Conservation (phyloP, 1,140 invertebrate genomes). For the Plectus sambesii region DNA sequence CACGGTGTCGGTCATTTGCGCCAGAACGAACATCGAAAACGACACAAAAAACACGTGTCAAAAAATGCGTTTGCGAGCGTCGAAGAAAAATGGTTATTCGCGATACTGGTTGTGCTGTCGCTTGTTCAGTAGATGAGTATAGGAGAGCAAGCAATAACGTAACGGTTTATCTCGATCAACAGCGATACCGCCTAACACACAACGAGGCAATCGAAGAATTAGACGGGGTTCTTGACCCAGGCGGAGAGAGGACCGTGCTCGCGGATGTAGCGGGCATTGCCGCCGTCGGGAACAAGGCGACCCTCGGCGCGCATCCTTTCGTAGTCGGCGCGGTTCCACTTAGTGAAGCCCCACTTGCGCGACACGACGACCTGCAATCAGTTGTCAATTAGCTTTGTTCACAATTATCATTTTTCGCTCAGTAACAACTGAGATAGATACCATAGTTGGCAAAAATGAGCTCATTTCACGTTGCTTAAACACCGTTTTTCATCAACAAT, state of each 20-base stretch:
- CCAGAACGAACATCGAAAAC: neutral
- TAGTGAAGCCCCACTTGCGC: conserved; percentile 98
- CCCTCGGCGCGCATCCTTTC: conserved; percentile 70
- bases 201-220: conserved; percentile 17
- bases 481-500: too few species aligned
- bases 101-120: neutral
- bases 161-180: too few species aligned
- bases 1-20: neutral
- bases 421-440: neutral
- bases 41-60: neutral
- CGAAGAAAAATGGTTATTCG: neutral
- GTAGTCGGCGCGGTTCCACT: conserved; percentile 79
- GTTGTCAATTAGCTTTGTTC: neutral
- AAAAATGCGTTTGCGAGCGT: neutral
- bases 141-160: too few species aligned
- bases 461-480: too few species aligned
- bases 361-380: conserved; percentile 72
- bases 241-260: conserved; percentile 75
- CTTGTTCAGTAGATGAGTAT: neutral
- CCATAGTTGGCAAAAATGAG: too few species aligned
- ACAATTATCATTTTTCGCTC: neutral
- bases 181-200: too few species aligned
- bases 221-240: conserved; percentile 54
- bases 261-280: conserved; percentile 79
- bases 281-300: conserved; percentile 76